phyloP scores from a whole-genome alignment of 2,113 vertebrate species.

The Ochotona princeps region DNA sequence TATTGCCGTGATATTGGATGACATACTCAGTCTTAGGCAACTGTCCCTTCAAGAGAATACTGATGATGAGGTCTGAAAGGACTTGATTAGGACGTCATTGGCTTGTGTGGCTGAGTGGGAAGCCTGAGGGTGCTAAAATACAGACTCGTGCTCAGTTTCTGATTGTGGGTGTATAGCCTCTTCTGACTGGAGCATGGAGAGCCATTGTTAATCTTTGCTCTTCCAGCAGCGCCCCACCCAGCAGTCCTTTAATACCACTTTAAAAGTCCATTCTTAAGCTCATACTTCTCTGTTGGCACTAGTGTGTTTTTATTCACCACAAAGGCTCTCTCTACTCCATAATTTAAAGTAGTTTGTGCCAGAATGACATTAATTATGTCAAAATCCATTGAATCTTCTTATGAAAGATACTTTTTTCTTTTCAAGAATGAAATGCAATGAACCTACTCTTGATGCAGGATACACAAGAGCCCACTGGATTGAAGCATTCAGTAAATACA shows the following conservation, averaged over 20 bases:
- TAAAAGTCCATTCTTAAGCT: slow-evolving; percentile 24
- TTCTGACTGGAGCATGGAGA: neutral
- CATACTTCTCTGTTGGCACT: slow-evolving; percentile 29
- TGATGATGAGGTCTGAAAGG: neutral
- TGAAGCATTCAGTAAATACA: slow-evolving; percentile 55
- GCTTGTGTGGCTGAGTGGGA: neutral
- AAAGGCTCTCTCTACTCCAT: slow-evolving; percentile 29
- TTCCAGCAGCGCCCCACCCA: neutral
- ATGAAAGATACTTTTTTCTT: slow-evolving; percentile 52
- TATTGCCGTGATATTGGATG: too few species aligned
- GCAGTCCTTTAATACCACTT: slow-evolving; percentile 33
- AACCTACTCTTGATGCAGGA: slow-evolving; percentile 26
- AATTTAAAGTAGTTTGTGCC: slow-evolving; percentile 59
- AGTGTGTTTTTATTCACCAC: slow-evolving; percentile 40
- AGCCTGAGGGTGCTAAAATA: neutral
- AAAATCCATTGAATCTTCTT: slow-evolving; percentile 47
- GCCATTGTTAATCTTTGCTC: neutral
- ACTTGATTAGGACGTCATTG: neutral
- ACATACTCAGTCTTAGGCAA: neutral
- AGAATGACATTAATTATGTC: slow-evolving; percentile 46
- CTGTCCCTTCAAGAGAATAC: neutral
- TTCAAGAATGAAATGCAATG: slow-evolving; percentile 56
- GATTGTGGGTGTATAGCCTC: neutral
- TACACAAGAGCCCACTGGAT: neutral
- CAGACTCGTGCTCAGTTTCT: neutral